phyloP scores from a whole-genome alignment of 2,113 vertebrate species.

The Probosciger aterrimus region DNA sequence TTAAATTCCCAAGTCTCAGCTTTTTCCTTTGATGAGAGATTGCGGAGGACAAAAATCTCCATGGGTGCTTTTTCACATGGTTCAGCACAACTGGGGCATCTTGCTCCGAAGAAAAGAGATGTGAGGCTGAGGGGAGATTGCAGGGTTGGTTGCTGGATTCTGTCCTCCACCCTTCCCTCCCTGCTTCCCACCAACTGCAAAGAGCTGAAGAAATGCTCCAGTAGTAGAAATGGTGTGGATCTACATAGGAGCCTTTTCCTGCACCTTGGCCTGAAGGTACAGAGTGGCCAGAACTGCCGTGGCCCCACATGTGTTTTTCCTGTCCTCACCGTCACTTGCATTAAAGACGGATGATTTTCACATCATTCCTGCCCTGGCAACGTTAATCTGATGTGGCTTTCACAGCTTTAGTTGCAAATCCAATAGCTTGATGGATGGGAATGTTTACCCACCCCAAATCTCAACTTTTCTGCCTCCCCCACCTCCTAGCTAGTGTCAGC shows the following conservation, averaged over 20 bases:
- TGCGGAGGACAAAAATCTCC: neutral
- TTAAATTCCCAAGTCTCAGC: slow-evolving; percentile 12
- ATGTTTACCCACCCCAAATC: slow-evolving; percentile 61
- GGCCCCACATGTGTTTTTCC: neutral
- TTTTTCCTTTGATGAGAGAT: neutral
- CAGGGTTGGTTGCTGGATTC: neutral
- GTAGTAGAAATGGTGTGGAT: neutral
- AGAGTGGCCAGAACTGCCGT: neutral
- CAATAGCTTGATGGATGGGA: slow-evolving; percentile 21
- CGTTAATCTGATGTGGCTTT: slow-evolving; percentile 45
- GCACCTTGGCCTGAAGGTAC: neutral
- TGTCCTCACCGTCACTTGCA: neutral
- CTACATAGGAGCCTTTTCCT: rapidly evolving
- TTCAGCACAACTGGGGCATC: neutral
- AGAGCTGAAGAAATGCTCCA: neutral
- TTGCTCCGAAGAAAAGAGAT: neutral
- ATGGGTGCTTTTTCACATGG: neutral
- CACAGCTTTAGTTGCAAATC: slow-evolving; percentile 37
- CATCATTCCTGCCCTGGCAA: slow-evolving; percentile 29
- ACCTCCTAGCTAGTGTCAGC: slow-evolving; percentile 38
- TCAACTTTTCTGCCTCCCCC: slow-evolving; percentile 21
- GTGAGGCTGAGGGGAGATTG: neutral
- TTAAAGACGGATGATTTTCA: neutral
- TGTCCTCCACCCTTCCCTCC: neutral
- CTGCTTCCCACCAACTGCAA: neutral